Evolutionary conservation across 1,140 invertebrate species (phyloP).

Genomic region (Teleopsis dalmanni): DNA sequence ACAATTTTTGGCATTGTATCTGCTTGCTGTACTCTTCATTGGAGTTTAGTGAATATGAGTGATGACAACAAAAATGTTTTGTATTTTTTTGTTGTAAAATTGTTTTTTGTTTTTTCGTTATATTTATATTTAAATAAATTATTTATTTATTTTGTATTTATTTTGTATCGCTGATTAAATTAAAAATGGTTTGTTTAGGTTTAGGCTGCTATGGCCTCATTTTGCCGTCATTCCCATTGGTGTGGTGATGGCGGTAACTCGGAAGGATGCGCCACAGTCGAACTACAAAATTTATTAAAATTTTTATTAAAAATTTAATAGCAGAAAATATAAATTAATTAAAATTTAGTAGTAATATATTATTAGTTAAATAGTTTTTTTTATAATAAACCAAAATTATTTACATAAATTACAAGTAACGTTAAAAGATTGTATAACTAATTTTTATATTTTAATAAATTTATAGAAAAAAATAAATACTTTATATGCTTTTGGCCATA

Average conservation of each 20-base stretch:
- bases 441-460: too few species aligned
- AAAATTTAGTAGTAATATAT: neutral
- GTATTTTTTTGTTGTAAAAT: conserved; percentile 3
- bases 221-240: conserved; percentile 82
- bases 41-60: too few species aligned
- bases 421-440: too few species aligned
- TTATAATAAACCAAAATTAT: neutral
- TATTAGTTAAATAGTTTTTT: neutral
- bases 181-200: too few species aligned
- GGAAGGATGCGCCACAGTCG: conserved; percentile 92
- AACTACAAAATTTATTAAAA: conserved; percentile 61
- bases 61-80: too few species aligned
- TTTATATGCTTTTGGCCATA: too few species aligned
- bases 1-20: too few species aligned
- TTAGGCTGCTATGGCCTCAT: conserved; percentile 46
- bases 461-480: too few species aligned
- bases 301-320: conserved; percentile 9
- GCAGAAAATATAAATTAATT: neutral
- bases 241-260: conserved; percentile 95
- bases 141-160: conserved; percentile 14
- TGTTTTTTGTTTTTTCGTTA: conserved; percentile 7
- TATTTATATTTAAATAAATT: conserved; percentile 1
- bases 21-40: too few species aligned
- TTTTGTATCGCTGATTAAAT: too few species aligned
- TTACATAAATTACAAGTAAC: conserved; percentile 5